Base-by-base conservation (phyloP, 2,113 vertebrate genomes). In the Callipepla squamata region DNA sequence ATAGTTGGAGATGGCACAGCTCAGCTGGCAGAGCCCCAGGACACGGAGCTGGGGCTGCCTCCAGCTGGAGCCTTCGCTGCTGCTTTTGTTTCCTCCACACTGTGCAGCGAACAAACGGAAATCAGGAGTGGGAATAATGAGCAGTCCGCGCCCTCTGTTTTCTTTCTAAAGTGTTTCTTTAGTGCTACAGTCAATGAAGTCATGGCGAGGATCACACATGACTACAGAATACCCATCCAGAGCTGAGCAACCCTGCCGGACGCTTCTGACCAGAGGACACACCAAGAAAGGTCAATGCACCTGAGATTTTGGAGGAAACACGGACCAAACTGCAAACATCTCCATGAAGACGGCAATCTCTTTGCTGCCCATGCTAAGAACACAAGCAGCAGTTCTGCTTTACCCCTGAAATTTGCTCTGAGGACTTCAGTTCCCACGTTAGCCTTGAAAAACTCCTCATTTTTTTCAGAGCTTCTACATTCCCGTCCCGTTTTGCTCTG, bases 11-110 rank as follows among this genome's bases (percentile, higher is more conserved):
- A 66, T 80, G n/a, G 76, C 66, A 78, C 58, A 68, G 79, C 84
- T 50, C 72, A 69, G 92, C 75, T 94, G 93, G 95, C 92, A 93
- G 82, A 53, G 77, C 8, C 61, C 91, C 96, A 94, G 30, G 62
- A 76, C 2, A 7, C 4, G n/a, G 53, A 30, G 30, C 51, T 53
- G 51, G 26, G 79, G 75, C 87, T 80, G 76, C 65, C 0, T 2
- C 67, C 76, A 44, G 20, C 51, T 78, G 51, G 20, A 80, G 79
- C n/a, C 12, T 53, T 40, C 65, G 89, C 79, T 66, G 30, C 77
- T 61, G 44, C 62, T 78, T 89, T 85, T 74, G 62, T 72, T 63
- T 65, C 70, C 68, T 34, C 63, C 63, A 55, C 91, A 80, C 72
- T 21, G 50, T 68, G 74, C 14, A 59, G 51, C 15, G 8, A 53